Evolutionary conservation across 2,797 vertebrate species (phyloP).

Genomic region (Poeciliopsis presidionis): DNA sequence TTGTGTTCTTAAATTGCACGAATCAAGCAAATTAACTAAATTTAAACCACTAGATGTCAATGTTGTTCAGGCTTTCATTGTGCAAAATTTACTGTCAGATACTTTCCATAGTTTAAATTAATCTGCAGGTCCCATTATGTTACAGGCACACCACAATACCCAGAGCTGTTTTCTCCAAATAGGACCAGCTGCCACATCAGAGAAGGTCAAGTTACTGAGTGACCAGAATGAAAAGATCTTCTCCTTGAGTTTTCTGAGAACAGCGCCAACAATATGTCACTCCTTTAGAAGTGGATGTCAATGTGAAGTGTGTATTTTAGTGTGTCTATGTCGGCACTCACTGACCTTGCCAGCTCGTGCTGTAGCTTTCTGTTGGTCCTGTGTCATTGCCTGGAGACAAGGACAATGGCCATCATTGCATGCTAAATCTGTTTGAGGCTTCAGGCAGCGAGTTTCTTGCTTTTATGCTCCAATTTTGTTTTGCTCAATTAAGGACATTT

Average conservation of each 20-base stretch:
- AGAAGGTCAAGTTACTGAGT: constrained; percentile 61
- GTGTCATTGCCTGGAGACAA: constrained; percentile 31
- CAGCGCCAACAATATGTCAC: constrained; percentile 23
- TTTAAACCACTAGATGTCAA: constrained; percentile 63
- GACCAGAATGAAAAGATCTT: constrained; percentile 59
- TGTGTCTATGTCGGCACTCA: constrained; percentile 3
- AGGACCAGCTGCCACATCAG: constrained; percentile 42
- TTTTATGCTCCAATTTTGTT: constrained; percentile 36
- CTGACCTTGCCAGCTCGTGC: constrained; percentile 31
- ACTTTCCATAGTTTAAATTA: constrained; percentile 15
- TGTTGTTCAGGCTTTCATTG: constrained; percentile 54
- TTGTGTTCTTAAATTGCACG: constrained; percentile 7
- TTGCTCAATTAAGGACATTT: constrained; percentile 1
- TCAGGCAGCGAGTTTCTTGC: constrained; percentile 27
- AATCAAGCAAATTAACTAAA: constrained; percentile 9
- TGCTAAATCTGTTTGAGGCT: constrained; percentile 35
- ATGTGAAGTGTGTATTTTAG: constrained; percentile 10
- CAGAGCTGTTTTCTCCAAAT: constrained; percentile 45
- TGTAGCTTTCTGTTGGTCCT: constrained; percentile 18
- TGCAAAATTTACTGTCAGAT: background rate
- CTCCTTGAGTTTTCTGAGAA: constrained; percentile 27
- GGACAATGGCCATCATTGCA: constrained; percentile 28
- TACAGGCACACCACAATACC: constrained; percentile 42
- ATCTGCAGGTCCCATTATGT: constrained; percentile 21
- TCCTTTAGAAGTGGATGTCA: constrained; percentile 12